Evolutionary conservation across 2,113 vertebrate species (phyloP), one percentile per base, ranked within the genome.

Genomic region (Serilophus lunatus): DNA sequence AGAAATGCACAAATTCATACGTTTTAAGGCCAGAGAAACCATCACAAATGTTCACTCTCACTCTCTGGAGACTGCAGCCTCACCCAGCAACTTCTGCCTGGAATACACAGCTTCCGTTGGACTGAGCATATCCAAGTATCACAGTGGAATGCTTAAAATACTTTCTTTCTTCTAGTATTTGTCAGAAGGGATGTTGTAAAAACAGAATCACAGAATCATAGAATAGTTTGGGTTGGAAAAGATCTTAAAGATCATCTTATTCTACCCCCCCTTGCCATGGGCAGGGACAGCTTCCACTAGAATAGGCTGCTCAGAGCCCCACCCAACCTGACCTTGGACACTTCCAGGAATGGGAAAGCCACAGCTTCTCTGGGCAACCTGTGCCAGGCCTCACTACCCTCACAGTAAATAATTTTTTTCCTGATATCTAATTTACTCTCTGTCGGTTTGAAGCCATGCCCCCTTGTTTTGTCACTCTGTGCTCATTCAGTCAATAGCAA

Each of bases 1-100:
- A 7, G 86, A 95, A 95, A 88, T 47, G 76, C 76, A 90, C 40
- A 65, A 72, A 70, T 35, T 14, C 0, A 0, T 70, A 7, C 1
- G 3, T 75, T 76, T 59, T 68, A 31, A 71, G 88, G 88, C 53
- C 65, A 63, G 83, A 40, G 36, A 9, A 93, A 69, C 57, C 33
- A 0, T 88, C 64, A 88, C 57, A 88, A 90, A 84, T 86, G 69
- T 92, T 90, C 94, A 68, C 15, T 13, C 56, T 59, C 66, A 68
- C 23, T 33, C 76, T 74, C 76, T 60, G 69, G 92, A 90, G 94
- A 90, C 90, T 29, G 61, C 51, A 70, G 68, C 90, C 90, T 93
- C 93, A 70, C 96, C 95, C 93, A 75, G 60, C 28, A 83, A 13
- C 65, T 74, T 61, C 76, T 64, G 93, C 88, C 65, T 54, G 1